Evolutionary conservation across 2,797 vertebrate genomes (phyloP).

Genomic region (Malacoraja senta): DNA sequence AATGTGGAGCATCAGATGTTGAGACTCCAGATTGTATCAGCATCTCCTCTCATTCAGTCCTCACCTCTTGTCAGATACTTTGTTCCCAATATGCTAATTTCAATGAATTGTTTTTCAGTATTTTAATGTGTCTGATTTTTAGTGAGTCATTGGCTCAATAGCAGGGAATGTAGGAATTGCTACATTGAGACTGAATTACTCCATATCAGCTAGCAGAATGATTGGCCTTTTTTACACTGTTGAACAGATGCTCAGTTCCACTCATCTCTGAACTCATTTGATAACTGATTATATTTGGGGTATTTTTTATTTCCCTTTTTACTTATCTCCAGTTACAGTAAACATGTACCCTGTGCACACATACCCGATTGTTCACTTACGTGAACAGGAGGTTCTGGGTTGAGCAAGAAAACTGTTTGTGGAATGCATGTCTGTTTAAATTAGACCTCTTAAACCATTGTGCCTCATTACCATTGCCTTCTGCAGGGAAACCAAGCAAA

Average conservation of each 20-base stretch:
- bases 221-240: background rate
- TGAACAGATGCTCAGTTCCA: background rate
- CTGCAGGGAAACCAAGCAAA: background rate
- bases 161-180: constrained; percentile 2
- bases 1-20: background rate
- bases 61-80: background rate
- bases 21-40: background rate
- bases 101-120: background rate
- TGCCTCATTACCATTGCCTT: background rate
- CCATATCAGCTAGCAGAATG: background rate
- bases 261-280: background rate
- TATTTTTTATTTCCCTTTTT: background rate
- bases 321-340: background rate
- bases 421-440: background rate
- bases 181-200: background rate
- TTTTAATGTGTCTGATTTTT: background rate
- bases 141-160: background rate
- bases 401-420: background rate
- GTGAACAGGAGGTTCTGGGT: background rate
- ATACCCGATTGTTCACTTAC: background rate
- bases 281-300: background rate
- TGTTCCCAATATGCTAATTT: background rate
- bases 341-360: background rate
- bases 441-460: background rate
- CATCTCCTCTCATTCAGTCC: background rate